phyloP scores from a whole-genome alignment of 2,888 invertebrate genomes.

The Tenthredo amoena region DNA sequence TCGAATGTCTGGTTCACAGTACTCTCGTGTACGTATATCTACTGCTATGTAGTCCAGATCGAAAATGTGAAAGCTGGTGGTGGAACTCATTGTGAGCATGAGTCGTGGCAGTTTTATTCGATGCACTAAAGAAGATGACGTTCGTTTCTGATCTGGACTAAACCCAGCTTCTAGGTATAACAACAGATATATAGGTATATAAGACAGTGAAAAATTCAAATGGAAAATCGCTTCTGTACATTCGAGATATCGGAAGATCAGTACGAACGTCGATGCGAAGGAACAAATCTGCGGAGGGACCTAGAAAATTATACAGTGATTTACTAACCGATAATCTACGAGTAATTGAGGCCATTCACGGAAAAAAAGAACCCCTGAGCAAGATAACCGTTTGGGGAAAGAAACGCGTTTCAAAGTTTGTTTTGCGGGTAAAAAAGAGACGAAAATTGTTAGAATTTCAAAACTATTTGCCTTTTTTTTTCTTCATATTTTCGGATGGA shows the following conservation, averaged over 20 bases:
- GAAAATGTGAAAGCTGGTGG: conserved; percentile 37
- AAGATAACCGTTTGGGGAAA: background rate
- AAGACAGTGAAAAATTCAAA: background rate
- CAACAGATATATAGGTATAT: background rate
- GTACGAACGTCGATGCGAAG: background rate
- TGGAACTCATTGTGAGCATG: conserved; percentile 6
- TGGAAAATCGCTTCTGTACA: background rate
- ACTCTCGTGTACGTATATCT: background rate
- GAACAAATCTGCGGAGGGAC: background rate
- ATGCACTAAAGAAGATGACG: conserved; percentile 33
- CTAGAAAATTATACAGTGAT: background rate
- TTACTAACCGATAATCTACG: too few relatives aligned
- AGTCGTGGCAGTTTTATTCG: background rate
- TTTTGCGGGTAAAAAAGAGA: background rate
- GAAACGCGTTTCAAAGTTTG: background rate
- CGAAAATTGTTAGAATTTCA: background rate
- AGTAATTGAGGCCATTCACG: background rate
- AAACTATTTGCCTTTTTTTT: background rate
- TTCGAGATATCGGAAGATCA: background rate
- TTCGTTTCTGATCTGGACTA: background rate
- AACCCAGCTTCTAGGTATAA: background rate
- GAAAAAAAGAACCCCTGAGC: background rate
- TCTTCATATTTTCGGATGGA: too few relatives aligned
- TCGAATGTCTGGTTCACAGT: conserved; percentile 1
- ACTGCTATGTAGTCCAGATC: conserved; percentile 21